These are phyloP conservation scores for Cydia strobilella DNA, from an alignment of 1,140 invertebrate genomes.

Conservation along the genomic window DNA sequence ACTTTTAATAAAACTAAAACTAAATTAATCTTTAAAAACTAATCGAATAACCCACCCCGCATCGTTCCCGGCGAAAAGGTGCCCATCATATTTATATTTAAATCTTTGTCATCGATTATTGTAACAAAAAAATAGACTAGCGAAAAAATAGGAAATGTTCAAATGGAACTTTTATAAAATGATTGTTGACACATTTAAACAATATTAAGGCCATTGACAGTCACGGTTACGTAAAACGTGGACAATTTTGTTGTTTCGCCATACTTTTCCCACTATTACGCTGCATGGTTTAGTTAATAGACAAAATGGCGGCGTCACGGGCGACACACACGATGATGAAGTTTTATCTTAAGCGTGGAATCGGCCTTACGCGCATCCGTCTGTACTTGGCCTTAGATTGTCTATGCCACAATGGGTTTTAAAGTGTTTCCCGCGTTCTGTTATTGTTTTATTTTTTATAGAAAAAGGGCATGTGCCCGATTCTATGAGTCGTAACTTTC, in stretches of 20 bases:
- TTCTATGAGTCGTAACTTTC: neutral
- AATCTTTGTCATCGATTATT: too few relatives aligned
- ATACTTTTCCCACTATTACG: slow-evolving; percentile 71
- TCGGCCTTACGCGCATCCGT: slow-evolving; percentile 70
- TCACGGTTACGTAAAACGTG: slow-evolving; percentile 43
- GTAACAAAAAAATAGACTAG: too few relatives aligned
- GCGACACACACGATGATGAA: slow-evolving; percentile 69
- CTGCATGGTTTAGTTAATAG: slow-evolving; percentile 62
- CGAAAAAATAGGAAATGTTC: too few relatives aligned
- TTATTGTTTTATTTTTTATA: neutral
- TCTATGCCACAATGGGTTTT: slow-evolving; percentile 40
- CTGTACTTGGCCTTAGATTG: slow-evolving; percentile 65
- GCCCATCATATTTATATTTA: too few relatives aligned
- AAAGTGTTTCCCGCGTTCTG: slow-evolving; percentile 32
- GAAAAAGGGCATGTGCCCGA: neutral
- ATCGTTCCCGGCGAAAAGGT: too few relatives aligned
- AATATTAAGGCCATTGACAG: slow-evolving; percentile 11
- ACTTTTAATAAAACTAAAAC: too few relatives aligned
- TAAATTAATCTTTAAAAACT: too few relatives aligned
- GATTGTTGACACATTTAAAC: neutral
- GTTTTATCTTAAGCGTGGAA: slow-evolving; percentile 73
- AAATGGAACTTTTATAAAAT: too few relatives aligned
- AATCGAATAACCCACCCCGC: too few relatives aligned
- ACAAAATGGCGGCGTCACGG: slow-evolving; percentile 68
- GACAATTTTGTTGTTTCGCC: slow-evolving; percentile 62